Evolutionary conservation across 2,797 vertebrate genomes (phyloP), one percentile per base, ranked within the genome.

Genomic region (Enteromius fasciolatus): DNA sequence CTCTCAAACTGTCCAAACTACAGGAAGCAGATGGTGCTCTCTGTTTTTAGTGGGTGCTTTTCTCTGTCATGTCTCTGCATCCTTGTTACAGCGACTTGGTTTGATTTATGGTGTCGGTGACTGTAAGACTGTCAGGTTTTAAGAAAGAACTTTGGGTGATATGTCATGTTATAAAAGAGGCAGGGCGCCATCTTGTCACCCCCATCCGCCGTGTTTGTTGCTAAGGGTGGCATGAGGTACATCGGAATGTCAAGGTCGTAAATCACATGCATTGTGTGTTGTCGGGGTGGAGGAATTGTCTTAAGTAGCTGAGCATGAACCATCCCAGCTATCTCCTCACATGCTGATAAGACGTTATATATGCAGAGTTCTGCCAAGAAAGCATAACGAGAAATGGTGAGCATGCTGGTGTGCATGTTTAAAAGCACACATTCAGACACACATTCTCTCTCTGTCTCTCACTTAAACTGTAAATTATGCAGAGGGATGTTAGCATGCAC

Each of bases 21-120:
- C 2, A 59, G 48, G 33, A 82, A 82, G 36, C 81, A 82, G 81
- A 82, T 82, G 81, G 81, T 69, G 39, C 74, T 82, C 72, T 66
- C 69, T 52, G 59, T 67, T 76, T 82, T 75, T 82, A 76, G 61
- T 76, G 70, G 70, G 44, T 66, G 76, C 61, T 82, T 75, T 75
- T 66, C 33, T 52, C 72, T 64, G 46, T 75, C 61, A 76, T 66
- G 50, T 76, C 61, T 69, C 73, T 18, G 73, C 48, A 59, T 44
- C 25, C 25, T 44, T 46, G 50, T 75, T 82, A 57, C 67, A 57
- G 81, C 20, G 2, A 28, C n/a, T 50, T n/a, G 12, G 7, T 41
- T 76, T 68, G 81, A 82, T 82, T 82, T 76, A 82, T 82, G 39
- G 48, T 69, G 46, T 44, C 14, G 1, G 23, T 69, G 63, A 68